These are phyloP conservation scores for Elgonia sp. DNA, from an alignment of 2,888 invertebrate genomes.

Conservation along the genomic window DNA sequence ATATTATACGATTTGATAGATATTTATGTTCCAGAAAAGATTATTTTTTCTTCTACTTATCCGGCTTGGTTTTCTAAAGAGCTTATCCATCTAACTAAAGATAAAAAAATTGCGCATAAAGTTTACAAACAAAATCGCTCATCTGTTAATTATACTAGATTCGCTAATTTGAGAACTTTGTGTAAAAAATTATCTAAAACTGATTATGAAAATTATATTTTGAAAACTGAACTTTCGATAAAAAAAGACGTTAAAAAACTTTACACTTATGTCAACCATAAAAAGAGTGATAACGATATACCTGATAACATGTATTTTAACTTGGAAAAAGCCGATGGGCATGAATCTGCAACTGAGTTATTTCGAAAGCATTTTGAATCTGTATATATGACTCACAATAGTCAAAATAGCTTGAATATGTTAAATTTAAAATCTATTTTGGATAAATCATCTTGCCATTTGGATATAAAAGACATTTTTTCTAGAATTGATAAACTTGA, in stretches of 20 bases:
- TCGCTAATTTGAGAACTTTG: background rate
- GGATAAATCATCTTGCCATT: background rate
- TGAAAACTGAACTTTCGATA: background rate
- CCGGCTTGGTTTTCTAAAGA: constrained; percentile 28
- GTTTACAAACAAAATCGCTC: constrained; percentile 6
- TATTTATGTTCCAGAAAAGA: background rate
- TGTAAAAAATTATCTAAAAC: constrained; percentile 1
- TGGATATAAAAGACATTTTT: background rate
- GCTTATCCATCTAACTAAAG: background rate
- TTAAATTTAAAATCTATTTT: background rate
- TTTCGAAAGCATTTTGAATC: constrained; percentile 17
- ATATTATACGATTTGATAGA: background rate
- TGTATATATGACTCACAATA: background rate
- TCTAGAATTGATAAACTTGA: constrained; percentile 1
- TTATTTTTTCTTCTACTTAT: constrained; percentile 10
- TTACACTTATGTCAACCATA: constrained; percentile 7
- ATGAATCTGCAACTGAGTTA: background rate
- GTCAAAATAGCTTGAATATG: too few relatives aligned
- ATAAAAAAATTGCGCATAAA: constrained; percentile 18
- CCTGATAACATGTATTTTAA: constrained; percentile 5
- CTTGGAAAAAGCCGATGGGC: background rate
- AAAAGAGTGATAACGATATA: background rate
- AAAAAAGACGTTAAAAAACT: background rate
- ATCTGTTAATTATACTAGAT: background rate
- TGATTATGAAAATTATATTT: constrained; percentile 16